Conservation (phyloP, 2,888 invertebrate species). For the Merodon equestris region DNA sequence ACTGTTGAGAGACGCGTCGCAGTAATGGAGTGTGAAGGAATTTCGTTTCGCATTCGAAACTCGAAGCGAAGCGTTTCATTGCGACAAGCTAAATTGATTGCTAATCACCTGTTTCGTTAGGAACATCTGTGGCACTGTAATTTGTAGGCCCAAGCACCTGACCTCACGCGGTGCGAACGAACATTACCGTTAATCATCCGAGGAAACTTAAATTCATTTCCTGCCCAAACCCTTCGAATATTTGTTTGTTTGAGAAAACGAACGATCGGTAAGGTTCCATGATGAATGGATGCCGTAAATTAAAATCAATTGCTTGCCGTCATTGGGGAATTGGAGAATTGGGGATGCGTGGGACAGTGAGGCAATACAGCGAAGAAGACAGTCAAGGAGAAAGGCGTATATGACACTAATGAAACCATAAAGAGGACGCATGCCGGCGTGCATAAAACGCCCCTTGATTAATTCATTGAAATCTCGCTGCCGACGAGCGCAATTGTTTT, state of each 20-base stretch:
- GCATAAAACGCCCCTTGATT: conserved; percentile 55
- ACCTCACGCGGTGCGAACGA: background rate
- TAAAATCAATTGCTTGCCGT: conserved; percentile 62
- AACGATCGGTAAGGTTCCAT: conserved; percentile 55
- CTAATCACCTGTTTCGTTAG: too few species aligned
- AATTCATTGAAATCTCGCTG: conserved; percentile 54
- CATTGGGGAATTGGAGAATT: background rate
- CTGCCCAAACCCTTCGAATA: conserved; percentile 21
- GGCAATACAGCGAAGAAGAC: conserved; percentile 40
- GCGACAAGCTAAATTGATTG: too few species aligned
- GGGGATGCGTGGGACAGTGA: conserved; percentile 12
- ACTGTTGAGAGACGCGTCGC: conserved; percentile 23
- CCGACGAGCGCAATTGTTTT: conserved; percentile 46
- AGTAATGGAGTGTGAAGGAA: conserved; percentile 52
- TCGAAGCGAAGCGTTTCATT: too few species aligned
- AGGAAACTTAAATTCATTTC: conserved; percentile 18
- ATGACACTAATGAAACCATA: conserved; percentile 64
- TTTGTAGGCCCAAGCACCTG: conserved; percentile 25
- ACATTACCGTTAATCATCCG: conserved; percentile 41
- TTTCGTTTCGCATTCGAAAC: conserved; percentile 8
- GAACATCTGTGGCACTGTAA: too few species aligned
- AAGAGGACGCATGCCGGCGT: conserved; percentile 36
- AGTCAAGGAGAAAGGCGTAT: conserved; percentile 39
- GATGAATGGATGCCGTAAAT: conserved; percentile 58
- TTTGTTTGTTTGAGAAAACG: background rate